Percentiles rank a stretch among this genome's conserved stretches.
phyloP scores from a whole-genome alignment of 2,113 vertebrate genomes.

The Ginglymostoma cirratum region DNA sequence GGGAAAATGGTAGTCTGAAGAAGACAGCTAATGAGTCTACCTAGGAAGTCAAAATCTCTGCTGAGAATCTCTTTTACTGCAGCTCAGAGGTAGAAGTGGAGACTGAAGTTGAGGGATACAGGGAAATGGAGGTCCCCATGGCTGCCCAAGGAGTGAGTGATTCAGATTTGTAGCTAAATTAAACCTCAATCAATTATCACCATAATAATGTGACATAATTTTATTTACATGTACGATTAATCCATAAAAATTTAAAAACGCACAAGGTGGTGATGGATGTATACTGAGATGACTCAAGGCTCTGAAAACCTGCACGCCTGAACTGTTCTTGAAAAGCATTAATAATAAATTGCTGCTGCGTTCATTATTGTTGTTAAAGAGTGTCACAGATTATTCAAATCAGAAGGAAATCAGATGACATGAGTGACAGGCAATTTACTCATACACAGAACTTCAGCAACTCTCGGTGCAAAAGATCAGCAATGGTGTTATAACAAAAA shows the following conservation, averaged over 20 bases:
- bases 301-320: background rate
- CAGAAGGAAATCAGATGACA: background rate
- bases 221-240: background rate
- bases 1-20: background rate
- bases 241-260: background rate
- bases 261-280: background rate
- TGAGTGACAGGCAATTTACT: constrained; percentile 19
- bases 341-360: constrained; percentile 1
- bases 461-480: background rate
- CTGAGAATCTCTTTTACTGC: constrained; percentile 2
- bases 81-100: background rate
- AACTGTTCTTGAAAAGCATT: background rate
- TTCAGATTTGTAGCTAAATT: background rate
- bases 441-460: background rate
- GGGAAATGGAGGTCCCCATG: background rate
- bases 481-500: background rate
- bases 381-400: background rate
- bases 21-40: constrained; percentile 27
- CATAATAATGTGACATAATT: background rate
- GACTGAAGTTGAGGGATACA: background rate
- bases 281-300: background rate
- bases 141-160: background rate
- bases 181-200: background rate
- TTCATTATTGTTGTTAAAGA: constrained; percentile 14
- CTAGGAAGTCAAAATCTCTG: background rate